Base-by-base conservation (phyloP, 1,140 invertebrate species). In the Heliconius congener region DNA sequence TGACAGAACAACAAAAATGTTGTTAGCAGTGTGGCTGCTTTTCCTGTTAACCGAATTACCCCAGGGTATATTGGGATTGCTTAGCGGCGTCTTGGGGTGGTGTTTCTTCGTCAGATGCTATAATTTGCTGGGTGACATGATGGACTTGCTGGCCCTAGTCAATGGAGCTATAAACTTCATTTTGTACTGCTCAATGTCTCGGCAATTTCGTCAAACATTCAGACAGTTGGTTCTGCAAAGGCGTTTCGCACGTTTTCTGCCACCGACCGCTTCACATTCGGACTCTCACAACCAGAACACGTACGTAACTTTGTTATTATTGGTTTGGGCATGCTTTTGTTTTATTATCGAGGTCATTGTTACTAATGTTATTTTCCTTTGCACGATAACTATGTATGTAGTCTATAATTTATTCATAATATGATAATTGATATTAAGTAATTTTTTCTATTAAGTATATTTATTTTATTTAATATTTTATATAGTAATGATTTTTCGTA, bases 81-180 rank as follows among this genome's bases (percentile, higher is more conserved):
- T 98, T 76, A 97, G 96, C 39, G 97, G 96, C 0, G 93, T 97
- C 8, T 91, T 97, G 2, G 97, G 97, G 1, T 96, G 96, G 83
- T 96, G 96, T 80, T 97, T 98, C 88, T 97, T 98, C 83, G 91
- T 95, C 34, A 95, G 94, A 71, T 98, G 97, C 87, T 98, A 98
- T 86, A 95, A 96, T 91, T 96, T 96, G 42, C 97, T 99, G 73
- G 98, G 98, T 1, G 98, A 99, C 89, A 85, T 99, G 11, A 98
- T 99, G 97, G 99, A 99, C 90, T 96, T 99, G 27, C 93, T 99
- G 74, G 98, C 98, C 0, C 94, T 99, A 6, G 93, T 99, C 75
- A 99, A 99, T 94, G 98, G 98, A 8, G 97, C 98, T 9, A 97
- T 99, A 66, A 99, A 99, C 89, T 99, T 99, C 90, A 97, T 99